phyloP scores from a whole-genome alignment of 2,888 invertebrate genomes.

The Synanthedon tipuliformis region DNA sequence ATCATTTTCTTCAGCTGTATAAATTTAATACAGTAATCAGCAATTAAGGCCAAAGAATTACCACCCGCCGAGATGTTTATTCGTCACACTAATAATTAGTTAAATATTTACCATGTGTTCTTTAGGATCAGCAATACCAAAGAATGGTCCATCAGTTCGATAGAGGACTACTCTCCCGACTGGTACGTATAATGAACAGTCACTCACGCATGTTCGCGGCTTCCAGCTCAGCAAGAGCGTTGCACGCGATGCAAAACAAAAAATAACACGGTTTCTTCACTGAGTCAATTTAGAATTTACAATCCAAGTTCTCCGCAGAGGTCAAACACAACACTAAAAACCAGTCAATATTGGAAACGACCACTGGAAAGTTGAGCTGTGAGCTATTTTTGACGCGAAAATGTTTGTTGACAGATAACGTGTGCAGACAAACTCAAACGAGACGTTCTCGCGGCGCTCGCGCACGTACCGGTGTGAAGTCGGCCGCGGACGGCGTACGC shows the following conservation, averaged over 20 bases:
- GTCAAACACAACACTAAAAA: constrained; percentile 49
- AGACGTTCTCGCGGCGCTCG: constrained; percentile 67
- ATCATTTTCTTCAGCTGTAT: too few relatives aligned
- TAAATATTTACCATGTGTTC: constrained; percentile 52
- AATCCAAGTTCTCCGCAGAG: constrained; percentile 35
- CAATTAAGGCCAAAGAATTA: constrained; percentile 56
- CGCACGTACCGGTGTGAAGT: constrained; percentile 67
- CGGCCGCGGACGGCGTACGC: constrained; percentile 42
- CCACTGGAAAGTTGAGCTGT: constrained; percentile 42
- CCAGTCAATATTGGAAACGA: constrained; percentile 48
- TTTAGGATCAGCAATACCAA: constrained; percentile 48
- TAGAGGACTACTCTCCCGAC: constrained; percentile 51
- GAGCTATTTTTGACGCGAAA: constrained; percentile 50
- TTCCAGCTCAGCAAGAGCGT: constrained; percentile 49
- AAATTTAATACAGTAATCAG: constrained; percentile 8
- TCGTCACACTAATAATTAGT: constrained; percentile 21
- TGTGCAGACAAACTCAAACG: constrained; percentile 28
- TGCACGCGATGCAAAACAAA: constrained; percentile 65
- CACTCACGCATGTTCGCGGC: constrained; percentile 60
- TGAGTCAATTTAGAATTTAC: constrained; percentile 41
- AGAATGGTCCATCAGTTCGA: constrained; percentile 41
- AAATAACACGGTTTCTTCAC: constrained; percentile 62
- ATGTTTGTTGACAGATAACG: constrained; percentile 65
- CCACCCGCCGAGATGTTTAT: constrained; percentile 39
- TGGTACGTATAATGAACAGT: constrained; percentile 49